Evolutionary conservation across 2,113 vertebrate genomes (phyloP).

Genomic region (Daphoenositta chrysoptera): DNA sequence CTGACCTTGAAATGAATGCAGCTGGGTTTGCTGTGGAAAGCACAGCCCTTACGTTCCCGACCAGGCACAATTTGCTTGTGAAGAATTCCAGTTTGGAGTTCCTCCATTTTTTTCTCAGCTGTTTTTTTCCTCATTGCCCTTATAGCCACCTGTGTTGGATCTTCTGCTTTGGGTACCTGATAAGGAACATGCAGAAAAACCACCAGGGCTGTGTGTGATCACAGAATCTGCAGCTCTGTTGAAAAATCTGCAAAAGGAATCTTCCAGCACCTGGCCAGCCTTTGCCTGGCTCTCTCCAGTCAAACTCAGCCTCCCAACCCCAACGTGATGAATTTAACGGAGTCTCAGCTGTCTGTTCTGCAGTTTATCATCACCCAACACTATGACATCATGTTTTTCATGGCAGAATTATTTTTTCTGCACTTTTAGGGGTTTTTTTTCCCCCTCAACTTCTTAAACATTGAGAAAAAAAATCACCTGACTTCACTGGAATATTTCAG

Average conservation of each 20-base stretch:
- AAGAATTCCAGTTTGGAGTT: constrained; percentile 15
- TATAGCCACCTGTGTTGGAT: neutral
- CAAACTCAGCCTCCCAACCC: neutral
- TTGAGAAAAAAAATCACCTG: neutral
- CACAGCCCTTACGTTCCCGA: constrained; percentile 64
- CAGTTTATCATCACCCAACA: neutral
- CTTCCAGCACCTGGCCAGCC: neutral
- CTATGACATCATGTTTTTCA: neutral
- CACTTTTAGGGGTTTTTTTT: neutral
- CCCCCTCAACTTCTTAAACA: neutral
- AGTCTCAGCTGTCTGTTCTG: neutral
- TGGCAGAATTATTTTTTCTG: neutral
- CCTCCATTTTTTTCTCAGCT: neutral
- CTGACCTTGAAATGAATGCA: constrained; percentile 86
- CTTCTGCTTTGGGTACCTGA: constrained; percentile 57
- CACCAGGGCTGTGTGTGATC: neutral
- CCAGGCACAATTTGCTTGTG: constrained; percentile 61
- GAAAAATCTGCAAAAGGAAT: neutral
- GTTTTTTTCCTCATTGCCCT: constrained; percentile 54
- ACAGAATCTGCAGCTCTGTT: neutral
- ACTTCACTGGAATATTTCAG: neutral
- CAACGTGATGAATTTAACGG: neutral
- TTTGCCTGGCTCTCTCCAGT: neutral
- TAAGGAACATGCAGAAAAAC: neutral
- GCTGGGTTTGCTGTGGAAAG: constrained; percentile 87